Percentiles rank a stretch among this genome's conserved stretches.
Conservation (phyloP, 2,888 invertebrate species). For the Apantesis nais region DNA sequence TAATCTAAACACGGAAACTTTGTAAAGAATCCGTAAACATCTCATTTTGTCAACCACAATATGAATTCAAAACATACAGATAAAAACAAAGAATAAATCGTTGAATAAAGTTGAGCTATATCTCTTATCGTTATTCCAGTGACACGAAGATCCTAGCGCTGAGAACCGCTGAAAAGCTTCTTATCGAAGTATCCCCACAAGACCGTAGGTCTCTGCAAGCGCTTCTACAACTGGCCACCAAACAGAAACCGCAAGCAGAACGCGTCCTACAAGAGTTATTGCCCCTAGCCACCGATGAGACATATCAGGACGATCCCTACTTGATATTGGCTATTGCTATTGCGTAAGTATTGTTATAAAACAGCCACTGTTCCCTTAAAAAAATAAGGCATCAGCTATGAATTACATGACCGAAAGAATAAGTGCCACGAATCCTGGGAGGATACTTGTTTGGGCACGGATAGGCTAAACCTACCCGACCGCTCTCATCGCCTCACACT, state of each 20-base stretch:
- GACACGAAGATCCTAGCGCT: constrained; percentile 93
- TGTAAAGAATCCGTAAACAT: neutral
- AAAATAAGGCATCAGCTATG: too few species aligned
- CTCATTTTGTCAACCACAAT: neutral
- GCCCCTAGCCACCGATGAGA: constrained; percentile 89
- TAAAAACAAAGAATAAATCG: neutral
- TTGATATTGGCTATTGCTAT: constrained; percentile 94
- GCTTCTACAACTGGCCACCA: constrained; percentile 92
- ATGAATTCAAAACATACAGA: neutral
- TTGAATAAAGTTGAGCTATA: neutral
- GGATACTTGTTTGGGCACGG: too few species aligned
- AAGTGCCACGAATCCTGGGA: too few species aligned
- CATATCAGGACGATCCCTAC: constrained; percentile 92
- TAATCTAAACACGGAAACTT: too few species aligned
- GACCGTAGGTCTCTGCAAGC: constrained; percentile 91
- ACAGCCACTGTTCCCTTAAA: too few species aligned
- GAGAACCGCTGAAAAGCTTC: constrained; percentile 90
- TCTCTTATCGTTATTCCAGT: constrained; percentile 55
- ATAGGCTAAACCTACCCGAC: too few species aligned
- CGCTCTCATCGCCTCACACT: too few species aligned
- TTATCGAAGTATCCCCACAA: constrained; percentile 89
- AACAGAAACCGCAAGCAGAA: constrained; percentile 94
- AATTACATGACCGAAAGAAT: too few species aligned
- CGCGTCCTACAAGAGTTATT: constrained; percentile 91
- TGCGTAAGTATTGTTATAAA: constrained; percentile 74